Evolutionary conservation across 2,888 invertebrate genomes (phyloP), one percentile per base, ranked within the genome.

Genomic region (Sisyra terminalis): DNA sequence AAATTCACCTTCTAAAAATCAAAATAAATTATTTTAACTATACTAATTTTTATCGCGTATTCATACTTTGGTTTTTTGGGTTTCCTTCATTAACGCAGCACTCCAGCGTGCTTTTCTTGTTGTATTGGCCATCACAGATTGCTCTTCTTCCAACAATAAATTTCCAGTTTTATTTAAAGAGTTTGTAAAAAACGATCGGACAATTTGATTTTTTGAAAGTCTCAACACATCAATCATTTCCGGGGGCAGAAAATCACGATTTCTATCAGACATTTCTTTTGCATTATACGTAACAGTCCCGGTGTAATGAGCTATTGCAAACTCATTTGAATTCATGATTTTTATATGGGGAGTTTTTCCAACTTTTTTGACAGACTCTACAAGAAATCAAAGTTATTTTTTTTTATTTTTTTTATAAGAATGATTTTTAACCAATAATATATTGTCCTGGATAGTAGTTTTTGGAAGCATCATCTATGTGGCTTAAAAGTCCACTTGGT

Each of bases 161-260:
- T 84, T 85, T n/a, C 93, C 93, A 45, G 85, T 80, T 61, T 75
- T 78, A 8, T 88, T 84, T 39, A 93, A 61, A 55, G 86, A 85
- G 54, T 83, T 85, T 47, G 78, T 76, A 58, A 93, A 94, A 54
- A 92, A 67, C 42, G 79, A 68, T 56, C 78, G 77, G 37, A 93
- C 69, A 6, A 76, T 71, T 29, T 70, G 64, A 57, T 80, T 73
- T 7, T 64, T 66, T 1, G 92, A 92, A 14, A 74, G 70, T 49
- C 92, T 71, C 65, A 93, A 73, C 1, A 82, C 78, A 62, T 88
- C 87, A 44, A 87, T 81, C 66, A 93, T 78, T 66, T 93, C 93
- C 0, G 85, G 84, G 1, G 90, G 84, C 10, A 92, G 67, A 55
- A 89, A 89, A 58, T 93, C 92, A 42, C 87, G 77, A 63, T 94